Base-by-base conservation (phyloP, 37 sponge, comb jelly and placozoan species). In the Cliona cf. orientalis region DNA sequence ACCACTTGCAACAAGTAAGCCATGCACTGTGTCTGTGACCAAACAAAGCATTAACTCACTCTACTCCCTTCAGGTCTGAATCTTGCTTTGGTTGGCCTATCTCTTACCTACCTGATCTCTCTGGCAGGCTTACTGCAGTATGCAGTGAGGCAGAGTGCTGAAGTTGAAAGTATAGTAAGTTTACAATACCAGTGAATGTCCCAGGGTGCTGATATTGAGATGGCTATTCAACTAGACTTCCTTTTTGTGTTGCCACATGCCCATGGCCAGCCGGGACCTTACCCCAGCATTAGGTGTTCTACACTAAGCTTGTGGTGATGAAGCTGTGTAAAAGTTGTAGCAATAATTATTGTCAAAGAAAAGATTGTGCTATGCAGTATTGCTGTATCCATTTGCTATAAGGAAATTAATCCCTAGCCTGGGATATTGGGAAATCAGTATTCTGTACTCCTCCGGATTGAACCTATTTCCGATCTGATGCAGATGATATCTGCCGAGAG, bases 401-500 rank as follows among this genome's bases (percentile, higher is more conserved):
- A n/a, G n/a, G n/a, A n/a, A n/a, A n/a, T 49, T 49, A 19, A 49
- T 19, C 55, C 55, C 55, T 49, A 49, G 55, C 11, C 11, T 19
- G 14, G 11, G 55, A 49, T 11, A 49, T 49, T 49, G 55, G 14
- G 11, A 49, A 19, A 11, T 19, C 55, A 49, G 17, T 49, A 49
- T 19, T 49, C 11, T 19, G 55, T 11, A 49, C 14, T 19, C 11
- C 17, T 19, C 11, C 14, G 55, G 17, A 49, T 11, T 19, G 55
- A 49, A 17, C 55, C 11, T 67, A 37, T 29, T 80, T 29, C n/a
- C n/a, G n/a, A n/a, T n/a, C n/a, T n/a, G n/a, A n/a, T n/a, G n/a
- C 64, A 93, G 94, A 89, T 93, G 94, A 78, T 90, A 7, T 93
- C 94, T 28, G 81, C 87, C n/a, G 94, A 93, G 81, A 66, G 94